phyloP scores from a whole-genome alignment of 2,113 vertebrate species.

The Archocentrus centrarchus region DNA sequence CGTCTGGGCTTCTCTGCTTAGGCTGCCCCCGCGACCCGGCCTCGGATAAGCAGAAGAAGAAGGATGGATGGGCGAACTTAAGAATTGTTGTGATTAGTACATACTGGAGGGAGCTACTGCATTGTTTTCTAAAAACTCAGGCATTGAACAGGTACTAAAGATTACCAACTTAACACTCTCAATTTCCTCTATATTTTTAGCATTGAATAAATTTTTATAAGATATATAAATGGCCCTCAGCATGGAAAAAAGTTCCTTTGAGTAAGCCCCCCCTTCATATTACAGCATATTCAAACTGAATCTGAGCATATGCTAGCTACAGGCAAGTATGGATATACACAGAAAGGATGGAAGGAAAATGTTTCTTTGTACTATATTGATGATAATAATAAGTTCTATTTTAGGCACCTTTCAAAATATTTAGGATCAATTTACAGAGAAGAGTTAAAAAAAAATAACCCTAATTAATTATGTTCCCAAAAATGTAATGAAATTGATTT shows the following conservation, averaged over 20 bases:
- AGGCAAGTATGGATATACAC: not conserved
- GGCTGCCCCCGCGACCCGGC: no score
- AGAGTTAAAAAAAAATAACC: not conserved
- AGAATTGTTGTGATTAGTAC: no score
- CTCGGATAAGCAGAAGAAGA: no score
- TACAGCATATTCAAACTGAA: not conserved
- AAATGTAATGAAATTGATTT: not conserved
- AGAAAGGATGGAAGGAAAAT: not conserved
- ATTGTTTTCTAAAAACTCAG: not conserved
- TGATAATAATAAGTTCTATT: no score
- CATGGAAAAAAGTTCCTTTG: not conserved
- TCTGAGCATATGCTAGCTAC: not conserved
- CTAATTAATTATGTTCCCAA: not conserved
- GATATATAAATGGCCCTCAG: fast-evolving
- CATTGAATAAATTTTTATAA: not conserved
- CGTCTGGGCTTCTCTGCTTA: no score
- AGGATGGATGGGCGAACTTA: no score
- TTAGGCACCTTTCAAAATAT: no score
- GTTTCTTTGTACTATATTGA: not conserved
- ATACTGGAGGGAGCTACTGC: not conserved
- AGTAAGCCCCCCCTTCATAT: not conserved
- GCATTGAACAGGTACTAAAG: not conserved
- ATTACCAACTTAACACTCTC: not conserved
- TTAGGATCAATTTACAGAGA: no score
- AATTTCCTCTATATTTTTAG: no score